Evolutionary conservation across 2,888 invertebrate species (phyloP).

Genomic region (Pandemis cinnamomeana): DNA sequence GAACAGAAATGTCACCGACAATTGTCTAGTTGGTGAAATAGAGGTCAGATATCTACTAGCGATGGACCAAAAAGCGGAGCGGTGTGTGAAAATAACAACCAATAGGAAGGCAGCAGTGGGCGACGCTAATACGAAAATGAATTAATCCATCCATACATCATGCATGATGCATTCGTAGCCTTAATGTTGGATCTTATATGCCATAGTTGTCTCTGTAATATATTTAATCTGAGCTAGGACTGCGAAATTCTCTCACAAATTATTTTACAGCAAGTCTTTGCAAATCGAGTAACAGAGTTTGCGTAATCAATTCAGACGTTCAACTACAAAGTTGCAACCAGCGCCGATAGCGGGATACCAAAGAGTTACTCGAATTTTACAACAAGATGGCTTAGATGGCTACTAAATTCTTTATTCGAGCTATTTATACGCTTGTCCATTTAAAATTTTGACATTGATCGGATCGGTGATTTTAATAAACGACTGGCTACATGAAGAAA

Average conservation of each 20-base stretch:
- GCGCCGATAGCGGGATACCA: slow-evolving; percentile 33
- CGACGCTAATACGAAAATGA: too few species aligned
- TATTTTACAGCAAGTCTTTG: slow-evolving; percentile 29
- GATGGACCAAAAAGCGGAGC: too few species aligned
- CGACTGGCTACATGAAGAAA: too few species aligned
- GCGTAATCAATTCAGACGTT: slow-evolving; percentile 46
- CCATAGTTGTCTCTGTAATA: neutral
- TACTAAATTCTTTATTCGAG: neutral
- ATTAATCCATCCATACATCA: too few species aligned
- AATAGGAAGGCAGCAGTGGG: too few species aligned
- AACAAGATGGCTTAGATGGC: neutral
- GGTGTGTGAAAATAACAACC: too few species aligned
- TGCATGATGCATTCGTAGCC: too few species aligned
- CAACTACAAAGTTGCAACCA: slow-evolving; percentile 42
- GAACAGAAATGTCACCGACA: too few species aligned
- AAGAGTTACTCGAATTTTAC: slow-evolving; percentile 14
- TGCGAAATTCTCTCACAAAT: slow-evolving; percentile 18
- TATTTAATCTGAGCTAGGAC: slow-evolving; percentile 2
- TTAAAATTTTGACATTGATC: neutral
- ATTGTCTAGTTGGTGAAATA: too few species aligned
- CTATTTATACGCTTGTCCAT: neutral
- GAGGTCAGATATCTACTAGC: too few species aligned
- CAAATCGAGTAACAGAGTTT: slow-evolving; percentile 46
- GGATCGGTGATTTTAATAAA: too few species aligned
- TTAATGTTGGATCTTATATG: too few species aligned